Percentiles rank a stretch among this genome's conserved stretches.
Evolutionary conservation across 2,797 vertebrate genomes (phyloP).

Genomic region (Meriones psammophilus): DNA sequence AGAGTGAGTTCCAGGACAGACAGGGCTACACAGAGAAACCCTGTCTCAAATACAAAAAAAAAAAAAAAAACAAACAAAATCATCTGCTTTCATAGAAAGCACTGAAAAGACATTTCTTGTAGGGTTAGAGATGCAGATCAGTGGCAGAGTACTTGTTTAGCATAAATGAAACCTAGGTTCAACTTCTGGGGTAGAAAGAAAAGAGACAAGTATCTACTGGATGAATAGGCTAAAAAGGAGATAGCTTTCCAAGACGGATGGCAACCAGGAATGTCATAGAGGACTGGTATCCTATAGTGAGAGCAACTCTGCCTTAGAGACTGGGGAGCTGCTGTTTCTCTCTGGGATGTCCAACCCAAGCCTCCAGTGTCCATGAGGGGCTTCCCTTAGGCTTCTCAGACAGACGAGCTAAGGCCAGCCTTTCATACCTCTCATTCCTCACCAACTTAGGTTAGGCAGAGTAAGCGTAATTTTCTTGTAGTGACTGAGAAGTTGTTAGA

Average conservation of each 20-base stretch:
- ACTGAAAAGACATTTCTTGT: neutral
- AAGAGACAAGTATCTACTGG: neutral
- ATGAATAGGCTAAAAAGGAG: neutral
- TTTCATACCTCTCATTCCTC: neutral
- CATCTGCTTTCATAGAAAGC: neutral
- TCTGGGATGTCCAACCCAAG: neutral
- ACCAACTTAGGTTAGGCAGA: slow-evolving; percentile 4
- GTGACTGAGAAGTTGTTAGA: neutral
- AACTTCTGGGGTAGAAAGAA: neutral
- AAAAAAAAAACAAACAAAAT: neutral
- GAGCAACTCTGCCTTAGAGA: no score
- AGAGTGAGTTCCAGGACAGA: neutral
- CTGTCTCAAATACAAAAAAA: neutral
- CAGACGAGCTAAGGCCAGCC: neutral
- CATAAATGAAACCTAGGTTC: neutral
- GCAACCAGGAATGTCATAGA: neutral
- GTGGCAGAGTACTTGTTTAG: neutral
- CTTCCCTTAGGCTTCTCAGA: neutral
- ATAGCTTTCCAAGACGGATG: neutral
- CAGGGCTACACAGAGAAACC: neutral
- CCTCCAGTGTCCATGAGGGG: rapidly evolving
- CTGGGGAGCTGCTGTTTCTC: no score
- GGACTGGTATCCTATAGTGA: neutral
- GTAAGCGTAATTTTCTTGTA: neutral
- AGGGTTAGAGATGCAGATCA: neutral